These are phyloP conservation scores for Siniperca scherzeri DNA, from an alignment of 2,797 vertebrate species.

Conservation along the genomic window DNA sequence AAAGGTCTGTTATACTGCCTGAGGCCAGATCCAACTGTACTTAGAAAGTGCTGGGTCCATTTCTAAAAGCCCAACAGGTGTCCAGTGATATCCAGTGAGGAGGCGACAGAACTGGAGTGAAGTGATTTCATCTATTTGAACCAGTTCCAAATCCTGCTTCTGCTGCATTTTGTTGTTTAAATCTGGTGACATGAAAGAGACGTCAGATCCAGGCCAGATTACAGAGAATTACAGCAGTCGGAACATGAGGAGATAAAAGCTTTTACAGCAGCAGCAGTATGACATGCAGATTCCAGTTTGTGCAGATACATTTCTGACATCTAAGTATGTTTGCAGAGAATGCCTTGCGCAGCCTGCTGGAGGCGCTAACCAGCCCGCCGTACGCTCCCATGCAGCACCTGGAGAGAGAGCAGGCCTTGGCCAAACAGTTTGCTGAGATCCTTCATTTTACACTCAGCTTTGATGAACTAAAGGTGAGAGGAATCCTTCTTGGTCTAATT, in stretches of 20 bases:
- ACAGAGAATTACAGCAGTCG: conserved; percentile 20
- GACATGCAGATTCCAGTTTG: background rate
- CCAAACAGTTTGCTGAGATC: conserved; percentile 95
- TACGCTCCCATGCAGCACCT: conserved; percentile 94
- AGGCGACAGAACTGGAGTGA: conserved; percentile 1
- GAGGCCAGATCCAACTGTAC: conserved; percentile 7
- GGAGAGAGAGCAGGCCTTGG: conserved; percentile 92
- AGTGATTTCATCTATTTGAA: conserved; percentile 1
- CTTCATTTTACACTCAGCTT: conserved; percentile 95
- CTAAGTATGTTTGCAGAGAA: conserved; percentile 84
- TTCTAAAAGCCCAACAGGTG: conserved; percentile 23
- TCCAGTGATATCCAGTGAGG: background rate
- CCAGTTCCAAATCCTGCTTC: conserved; percentile 8
- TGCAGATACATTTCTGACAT: conserved; percentile 4
- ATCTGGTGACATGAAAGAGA: conserved; percentile 10
- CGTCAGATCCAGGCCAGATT: conserved; percentile 26
- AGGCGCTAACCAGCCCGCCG: conserved; percentile 92
- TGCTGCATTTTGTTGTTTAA: conserved; percentile 10
- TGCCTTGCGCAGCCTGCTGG: conserved; percentile 91
- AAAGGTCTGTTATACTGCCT: conserved; percentile 11
- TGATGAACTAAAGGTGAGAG: conserved; percentile 91
- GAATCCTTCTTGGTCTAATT: background rate
- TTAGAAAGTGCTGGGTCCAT: background rate
- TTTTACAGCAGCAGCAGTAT: background rate
- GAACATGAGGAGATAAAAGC: conserved; percentile 11